A percentile compares a stretch with the other conserved stretches of the same genome.
phyloP scores from a whole-genome alignment of 2,888 invertebrate species.

The Stenotaenia linearis region DNA sequence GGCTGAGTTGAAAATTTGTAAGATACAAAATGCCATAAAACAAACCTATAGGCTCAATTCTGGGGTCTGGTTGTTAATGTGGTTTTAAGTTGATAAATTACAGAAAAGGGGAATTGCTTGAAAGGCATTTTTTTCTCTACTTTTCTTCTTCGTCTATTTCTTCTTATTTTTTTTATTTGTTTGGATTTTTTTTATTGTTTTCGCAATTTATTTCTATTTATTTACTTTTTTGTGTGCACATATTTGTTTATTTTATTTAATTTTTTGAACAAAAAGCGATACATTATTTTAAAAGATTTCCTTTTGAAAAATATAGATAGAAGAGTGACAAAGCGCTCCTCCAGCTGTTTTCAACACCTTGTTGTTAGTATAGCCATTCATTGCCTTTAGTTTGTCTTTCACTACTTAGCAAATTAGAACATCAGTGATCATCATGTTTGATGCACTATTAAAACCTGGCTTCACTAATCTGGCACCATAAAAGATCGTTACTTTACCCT shows the following conservation, averaged over 20 bases:
- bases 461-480: neutral
- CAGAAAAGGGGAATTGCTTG: neutral
- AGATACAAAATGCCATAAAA: neutral
- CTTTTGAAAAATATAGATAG: neutral
- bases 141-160: neutral
- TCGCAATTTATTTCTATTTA: neutral
- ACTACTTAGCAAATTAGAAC: slow-evolving; percentile 14
- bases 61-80: neutral
- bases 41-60: neutral
- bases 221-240: neutral
- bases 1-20: slow-evolving; percentile 17
- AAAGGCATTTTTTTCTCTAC: neutral
- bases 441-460: slow-evolving; percentile 19
- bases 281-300: too few species aligned
- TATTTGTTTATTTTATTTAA: too few species aligned
- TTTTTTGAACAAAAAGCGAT: too few species aligned
- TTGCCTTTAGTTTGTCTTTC: slow-evolving; percentile 2
- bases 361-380: slow-evolving; percentile 13
- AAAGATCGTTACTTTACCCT: neutral
- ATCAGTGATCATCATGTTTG: slow-evolving; percentile 14
- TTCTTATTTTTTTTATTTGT: neutral
- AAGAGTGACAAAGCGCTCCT: neutral
- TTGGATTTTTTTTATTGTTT: neutral
- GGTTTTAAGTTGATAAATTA: neutral
- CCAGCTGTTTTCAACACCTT: slow-evolving; percentile 16